Percentiles rank a stretch among this genome's conserved stretches.
These are phyloP conservation scores for Falcunculus frontatus DNA, from an alignment of 2,113 vertebrate genomes.

Conservation along the genomic window DNA sequence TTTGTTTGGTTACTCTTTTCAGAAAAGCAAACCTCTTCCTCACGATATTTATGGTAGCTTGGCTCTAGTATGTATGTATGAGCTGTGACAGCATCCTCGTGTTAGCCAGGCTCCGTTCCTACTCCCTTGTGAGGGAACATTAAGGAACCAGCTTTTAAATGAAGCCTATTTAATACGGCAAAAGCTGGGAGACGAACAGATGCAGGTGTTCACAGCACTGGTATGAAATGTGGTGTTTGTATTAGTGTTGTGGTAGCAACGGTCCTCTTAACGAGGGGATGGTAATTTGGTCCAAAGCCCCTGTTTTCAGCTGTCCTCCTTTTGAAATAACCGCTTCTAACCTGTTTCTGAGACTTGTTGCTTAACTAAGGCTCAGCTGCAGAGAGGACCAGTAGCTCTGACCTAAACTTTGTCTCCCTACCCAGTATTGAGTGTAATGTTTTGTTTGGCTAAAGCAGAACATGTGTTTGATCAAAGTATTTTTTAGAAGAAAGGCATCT, in stretches of 20 bases:
- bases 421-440: not conserved
- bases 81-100: constrained; percentile 21
- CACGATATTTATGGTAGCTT: constrained; percentile 35
- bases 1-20: constrained; percentile 23
- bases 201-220: constrained; percentile 30
- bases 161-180: constrained; percentile 36
- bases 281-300: not conserved
- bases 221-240: constrained; percentile 55
- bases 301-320: constrained; percentile 23
- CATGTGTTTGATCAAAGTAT: not conserved
- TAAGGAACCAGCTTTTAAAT: not conserved
- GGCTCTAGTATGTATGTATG: not conserved
- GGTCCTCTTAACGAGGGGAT: not conserved
- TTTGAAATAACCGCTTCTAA: not conserved
- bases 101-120: not conserved
- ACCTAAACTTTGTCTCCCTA: not conserved
- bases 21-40: constrained; percentile 12
- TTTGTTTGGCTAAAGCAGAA: not conserved
- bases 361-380: not conserved
- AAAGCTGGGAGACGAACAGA: constrained; percentile 14
- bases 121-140: not conserved
- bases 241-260: constrained; percentile 60
- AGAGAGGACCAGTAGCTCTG: not conserved
- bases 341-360: not conserved
- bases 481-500: not conserved